phyloP scores from a whole-genome alignment of 1,140 invertebrate genomes.

The Notospermus geniculatus region DNA sequence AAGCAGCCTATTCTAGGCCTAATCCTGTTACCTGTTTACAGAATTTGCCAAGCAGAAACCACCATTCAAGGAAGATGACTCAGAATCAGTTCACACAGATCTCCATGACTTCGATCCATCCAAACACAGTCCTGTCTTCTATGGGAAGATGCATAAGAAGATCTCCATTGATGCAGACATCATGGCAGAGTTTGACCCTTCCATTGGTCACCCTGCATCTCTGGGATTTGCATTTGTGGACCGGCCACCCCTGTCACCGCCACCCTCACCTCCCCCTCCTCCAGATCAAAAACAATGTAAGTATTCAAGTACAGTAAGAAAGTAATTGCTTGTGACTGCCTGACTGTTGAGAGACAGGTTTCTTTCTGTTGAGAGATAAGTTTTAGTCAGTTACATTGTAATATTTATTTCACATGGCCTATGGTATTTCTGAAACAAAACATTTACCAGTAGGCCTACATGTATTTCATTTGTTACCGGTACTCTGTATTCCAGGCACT shows the following conservation, averaged over 20 bases:
- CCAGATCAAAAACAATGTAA: slow-evolving; percentile 45
- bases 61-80: slow-evolving; percentile 38
- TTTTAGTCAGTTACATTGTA: too few species aligned
- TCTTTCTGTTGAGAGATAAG: too few species aligned
- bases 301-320: too few species aligned
- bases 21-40: slow-evolving; percentile 23
- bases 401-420: too few species aligned
- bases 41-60: slow-evolving; percentile 30
- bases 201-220: slow-evolving; percentile 48
- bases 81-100: slow-evolving; percentile 38
- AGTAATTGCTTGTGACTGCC: too few species aligned
- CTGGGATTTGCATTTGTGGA: slow-evolving; percentile 47
- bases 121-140: slow-evolving; percentile 51
- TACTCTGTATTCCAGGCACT: slow-evolving; percentile 34
- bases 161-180: slow-evolving; percentile 35
- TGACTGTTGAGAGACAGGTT: too few species aligned
- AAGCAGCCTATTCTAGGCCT: slow-evolving; percentile 6
- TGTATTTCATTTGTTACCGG: not conserved
- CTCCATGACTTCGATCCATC: slow-evolving; percentile 50
- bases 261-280: slow-evolving; percentile 34
- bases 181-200: slow-evolving; percentile 39
- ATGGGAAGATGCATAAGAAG: slow-evolving; percentile 44
- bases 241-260: slow-evolving; percentile 34
- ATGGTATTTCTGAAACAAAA: too few species aligned
- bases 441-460: too few species aligned